Conservation (phyloP, 1,140 invertebrate genomes). For the Latrodectus geometricus region DNA sequence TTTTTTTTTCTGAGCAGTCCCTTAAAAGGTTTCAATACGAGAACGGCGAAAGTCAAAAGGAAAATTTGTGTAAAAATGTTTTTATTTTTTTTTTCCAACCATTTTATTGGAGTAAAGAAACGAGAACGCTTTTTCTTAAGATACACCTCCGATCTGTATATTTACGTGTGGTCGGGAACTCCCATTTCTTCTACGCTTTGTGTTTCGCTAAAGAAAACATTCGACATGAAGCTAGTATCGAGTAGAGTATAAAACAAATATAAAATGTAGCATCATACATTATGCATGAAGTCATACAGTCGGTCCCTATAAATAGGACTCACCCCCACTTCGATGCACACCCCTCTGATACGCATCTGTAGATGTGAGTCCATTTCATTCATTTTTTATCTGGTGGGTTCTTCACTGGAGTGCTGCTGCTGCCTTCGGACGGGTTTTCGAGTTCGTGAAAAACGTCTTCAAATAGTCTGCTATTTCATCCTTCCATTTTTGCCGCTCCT, state of each 20-base stretch:
- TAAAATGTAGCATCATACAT: constrained; percentile 31
- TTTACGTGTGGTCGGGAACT: too few relatives aligned
- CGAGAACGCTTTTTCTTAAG: too few relatives aligned
- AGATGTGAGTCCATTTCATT: constrained; percentile 26
- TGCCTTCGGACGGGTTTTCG: not conserved
- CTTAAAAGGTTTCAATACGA: too few relatives aligned
- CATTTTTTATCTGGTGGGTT: constrained; percentile 36
- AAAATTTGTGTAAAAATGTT: too few relatives aligned
- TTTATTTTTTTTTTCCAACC: too few relatives aligned
- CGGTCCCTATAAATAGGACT: constrained; percentile 17
- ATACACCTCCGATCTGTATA: too few relatives aligned
- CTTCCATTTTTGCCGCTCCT: not conserved
- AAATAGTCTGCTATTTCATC: constrained; percentile 22
- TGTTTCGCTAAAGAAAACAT: too few relatives aligned
- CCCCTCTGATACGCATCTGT: constrained; percentile 22
- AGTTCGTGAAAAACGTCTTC: constrained; percentile 1
- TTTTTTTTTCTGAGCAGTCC: too few relatives aligned
- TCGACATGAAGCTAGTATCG: not conserved
- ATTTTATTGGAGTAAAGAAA: too few relatives aligned
- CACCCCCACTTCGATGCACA: not conserved
- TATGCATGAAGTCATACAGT: constrained; percentile 36
- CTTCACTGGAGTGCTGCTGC: not conserved
- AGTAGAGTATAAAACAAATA: constrained; percentile 28
- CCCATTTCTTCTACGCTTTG: too few relatives aligned
- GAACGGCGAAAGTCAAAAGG: too few relatives aligned